Base-by-base conservation (phyloP, 1,140 invertebrate species). In the Apis dorsata region DNA sequence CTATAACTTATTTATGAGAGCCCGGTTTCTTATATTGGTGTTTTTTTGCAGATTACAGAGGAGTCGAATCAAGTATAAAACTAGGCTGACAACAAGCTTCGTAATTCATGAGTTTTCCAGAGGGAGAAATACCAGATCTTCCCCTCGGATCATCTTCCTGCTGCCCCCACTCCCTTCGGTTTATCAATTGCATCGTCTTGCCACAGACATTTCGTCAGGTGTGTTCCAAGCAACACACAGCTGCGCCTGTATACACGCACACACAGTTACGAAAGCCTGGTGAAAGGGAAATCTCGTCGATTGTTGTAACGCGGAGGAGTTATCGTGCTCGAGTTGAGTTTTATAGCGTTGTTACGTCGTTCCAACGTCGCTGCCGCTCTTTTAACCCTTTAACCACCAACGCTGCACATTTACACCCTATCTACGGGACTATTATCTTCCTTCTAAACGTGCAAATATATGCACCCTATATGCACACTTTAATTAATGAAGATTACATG, bases 211-310 rank as follows among this genome's bases (percentile, higher is more conserved):
- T 88, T 88, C 84, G 80, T 88, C 84, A 88, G 84, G 84, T 87
- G 84, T 87, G 79, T 83, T 83, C n/a, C 75, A 68, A 24, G 59
- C 51, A 65, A 57, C 10, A 81, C 59, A 80, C 53, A 68, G 63
- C 72, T 75, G 75, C 60, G 49, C 49, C 19, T 62, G 53, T 75
- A 69, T 24, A 9, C 34, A n/a, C 68, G 12, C 51, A 65, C 60
- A 62, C 59, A 62, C 53, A 63, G 53, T 79, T 72, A 81, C 66
- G 71, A 81, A 80, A 87, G 82, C 34, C 59, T 49, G 72, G 86
- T 87, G 86, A 87, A 87, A 87, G 86, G 86, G 80, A 87, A 87
- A 87, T 83, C 86, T 76, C 69, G 77, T 62, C 63, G 76, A 86
- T 86, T 74, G 79, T 85, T 81, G 79, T 77, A 82, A 77, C 57